These are phyloP conservation scores for Hydractinia symbiolongicarpus DNA, from an alignment of 30 jellyfish, hydroid and myxozoan genomes.

Conservation along the genomic window DNA sequence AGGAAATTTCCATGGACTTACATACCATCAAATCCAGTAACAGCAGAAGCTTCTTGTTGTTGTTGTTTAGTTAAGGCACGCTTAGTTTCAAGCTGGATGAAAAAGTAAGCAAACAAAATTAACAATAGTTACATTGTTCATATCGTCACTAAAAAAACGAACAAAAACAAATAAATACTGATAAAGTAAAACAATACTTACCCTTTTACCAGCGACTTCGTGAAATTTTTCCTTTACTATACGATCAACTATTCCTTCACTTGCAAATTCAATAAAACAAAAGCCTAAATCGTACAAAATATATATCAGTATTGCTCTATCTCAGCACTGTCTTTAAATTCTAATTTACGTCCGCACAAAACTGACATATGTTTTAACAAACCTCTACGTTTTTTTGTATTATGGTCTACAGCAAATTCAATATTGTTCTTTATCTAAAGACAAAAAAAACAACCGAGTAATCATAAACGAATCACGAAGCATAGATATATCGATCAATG, in stretches of 20 bases:
- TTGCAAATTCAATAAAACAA: constrained; percentile 88
- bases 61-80: constrained; percentile 40
- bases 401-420: constrained; percentile 52
- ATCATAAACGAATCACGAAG: not conserved
- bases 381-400: constrained; percentile 51
- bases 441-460: not conserved
- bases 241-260: constrained; percentile 80
- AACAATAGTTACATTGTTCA: not conserved
- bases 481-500: not conserved
- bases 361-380: no score
- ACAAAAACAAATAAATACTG: not conserved
- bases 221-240: constrained; percentile 75
- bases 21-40: constrained; percentile 4
- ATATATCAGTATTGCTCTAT: not conserved
- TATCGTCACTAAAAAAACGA: not conserved
- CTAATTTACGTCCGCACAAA: not conserved
- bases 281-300: constrained; percentile 48
- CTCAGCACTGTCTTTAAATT: not conserved
- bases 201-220: constrained; percentile 54
- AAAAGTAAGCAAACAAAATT: not conserved
- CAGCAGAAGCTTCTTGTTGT: constrained; percentile 21
- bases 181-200: not conserved
- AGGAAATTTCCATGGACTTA: not conserved
- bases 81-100: constrained; percentile 38
- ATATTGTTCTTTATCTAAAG: constrained; percentile 28